Percentiles rank a stretch among this genome's conserved stretches.
phyloP scores from a whole-genome alignment of 2,113 vertebrate species.

The Aplodontia rufa region DNA sequence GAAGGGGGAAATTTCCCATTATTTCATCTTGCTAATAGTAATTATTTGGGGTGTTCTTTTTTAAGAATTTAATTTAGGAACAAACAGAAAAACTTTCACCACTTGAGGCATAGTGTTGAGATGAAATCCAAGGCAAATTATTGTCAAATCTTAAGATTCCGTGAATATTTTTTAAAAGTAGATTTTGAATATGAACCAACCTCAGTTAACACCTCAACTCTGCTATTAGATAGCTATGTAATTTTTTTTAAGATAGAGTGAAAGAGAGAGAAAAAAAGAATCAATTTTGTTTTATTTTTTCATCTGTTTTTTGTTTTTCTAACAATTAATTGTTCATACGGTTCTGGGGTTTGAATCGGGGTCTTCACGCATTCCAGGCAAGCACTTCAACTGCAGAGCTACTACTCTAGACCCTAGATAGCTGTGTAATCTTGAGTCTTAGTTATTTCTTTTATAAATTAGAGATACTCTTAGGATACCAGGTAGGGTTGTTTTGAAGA shows the following conservation, averaged over 20 bases:
- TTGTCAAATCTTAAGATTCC: neutral
- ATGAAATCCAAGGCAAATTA: neutral
- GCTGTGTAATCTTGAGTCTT: neutral
- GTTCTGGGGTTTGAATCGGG: too few relatives aligned
- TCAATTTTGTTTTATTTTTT: too few relatives aligned
- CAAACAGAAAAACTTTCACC: neutral
- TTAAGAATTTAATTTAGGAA: conserved; percentile 5
- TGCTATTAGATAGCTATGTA: neutral
- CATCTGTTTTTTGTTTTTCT: too few relatives aligned
- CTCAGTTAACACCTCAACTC: neutral
- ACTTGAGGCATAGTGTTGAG: neutral
- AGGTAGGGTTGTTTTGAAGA: neutral
- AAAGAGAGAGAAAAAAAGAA: too few relatives aligned
- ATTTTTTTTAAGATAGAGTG: too few relatives aligned
- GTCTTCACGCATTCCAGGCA: too few relatives aligned
- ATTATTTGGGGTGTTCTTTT: neutral
- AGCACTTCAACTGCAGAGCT: too few relatives aligned
- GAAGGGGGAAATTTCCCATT: neutral
- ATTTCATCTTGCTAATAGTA: neutral
- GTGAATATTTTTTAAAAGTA: neutral
- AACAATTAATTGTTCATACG: too few relatives aligned
- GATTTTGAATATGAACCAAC: neutral
- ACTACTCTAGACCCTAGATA: too few relatives aligned
- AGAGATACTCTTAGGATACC: neutral
- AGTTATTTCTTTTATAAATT: neutral